These are phyloP conservation scores for Suncus etruscus DNA, from an alignment of 2,113 vertebrate genomes.

Conservation along the genomic window DNA sequence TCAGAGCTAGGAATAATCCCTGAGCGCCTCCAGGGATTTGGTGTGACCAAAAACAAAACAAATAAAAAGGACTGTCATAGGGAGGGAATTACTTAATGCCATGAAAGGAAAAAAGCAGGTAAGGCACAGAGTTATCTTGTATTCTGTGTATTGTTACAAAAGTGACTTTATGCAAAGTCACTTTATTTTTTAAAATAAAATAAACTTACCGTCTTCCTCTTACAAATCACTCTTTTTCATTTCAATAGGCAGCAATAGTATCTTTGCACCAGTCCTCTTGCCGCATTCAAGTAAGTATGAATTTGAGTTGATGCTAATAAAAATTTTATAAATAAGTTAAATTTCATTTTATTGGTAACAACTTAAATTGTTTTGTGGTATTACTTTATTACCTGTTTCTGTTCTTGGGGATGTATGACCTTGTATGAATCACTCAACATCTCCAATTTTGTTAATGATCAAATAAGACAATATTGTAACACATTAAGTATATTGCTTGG, in stretches of 20 bases:
- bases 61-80: background rate
- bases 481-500: background rate
- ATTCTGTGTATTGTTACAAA: background rate
- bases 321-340: background rate
- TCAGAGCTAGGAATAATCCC: too few species aligned
- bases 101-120: slow-evolving; percentile 29
- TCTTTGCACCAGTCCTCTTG: slow-evolving; percentile 91
- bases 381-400: slow-evolving; percentile 17
- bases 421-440: slow-evolving; percentile 24
- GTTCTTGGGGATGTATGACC: background rate
- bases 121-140: background rate
- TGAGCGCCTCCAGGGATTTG: too few species aligned
- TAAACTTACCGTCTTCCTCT: background rate
- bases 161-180: slow-evolving; percentile 41
- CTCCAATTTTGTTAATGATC: slow-evolving; percentile 1
- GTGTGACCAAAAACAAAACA: too few species aligned
- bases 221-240: slow-evolving; percentile 65
- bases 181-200: slow-evolving; percentile 51
- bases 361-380: slow-evolving; percentile 40
- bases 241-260: slow-evolving; percentile 91
- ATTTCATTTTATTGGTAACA: background rate
- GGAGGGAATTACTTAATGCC: background rate
- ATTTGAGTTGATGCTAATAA: background rate
- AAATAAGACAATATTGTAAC: slow-evolving; percentile 5
- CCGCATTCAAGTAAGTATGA: slow-evolving; percentile 94